Evolutionary conservation across 2,797 vertebrate genomes (phyloP).

Genomic region (Diceros bicornis): DNA sequence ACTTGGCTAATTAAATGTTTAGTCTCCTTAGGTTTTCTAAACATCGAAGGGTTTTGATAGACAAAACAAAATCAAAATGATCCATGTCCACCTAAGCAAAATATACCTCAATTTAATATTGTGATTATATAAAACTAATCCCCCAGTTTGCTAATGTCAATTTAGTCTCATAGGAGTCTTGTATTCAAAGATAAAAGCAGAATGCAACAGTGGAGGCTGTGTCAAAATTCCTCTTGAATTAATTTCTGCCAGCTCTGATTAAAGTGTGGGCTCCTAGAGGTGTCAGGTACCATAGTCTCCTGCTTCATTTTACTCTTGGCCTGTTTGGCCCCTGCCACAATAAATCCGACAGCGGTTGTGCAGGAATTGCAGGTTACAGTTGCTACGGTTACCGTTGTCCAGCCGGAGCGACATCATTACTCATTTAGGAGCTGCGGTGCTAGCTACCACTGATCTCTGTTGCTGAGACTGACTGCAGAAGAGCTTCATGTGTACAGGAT

Average conservation of each 20-base stretch:
- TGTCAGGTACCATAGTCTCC: slow-evolving; percentile 90
- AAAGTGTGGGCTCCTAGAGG: slow-evolving; percentile 88
- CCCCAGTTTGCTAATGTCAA: not conserved
- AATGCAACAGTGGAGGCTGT: slow-evolving; percentile 65
- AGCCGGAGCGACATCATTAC: slow-evolving; percentile 88
- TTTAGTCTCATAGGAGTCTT: slow-evolving; percentile 33
- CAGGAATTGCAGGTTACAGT: slow-evolving; percentile 91
- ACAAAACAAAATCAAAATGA: not conserved
- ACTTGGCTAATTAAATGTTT: slow-evolving; percentile 74
- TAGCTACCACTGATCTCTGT: slow-evolving; percentile 80
- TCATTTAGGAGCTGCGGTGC: slow-evolving; percentile 85
- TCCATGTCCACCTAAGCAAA: slow-evolving; percentile 26
- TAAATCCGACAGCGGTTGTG: slow-evolving; percentile 89
- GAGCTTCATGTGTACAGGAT: slow-evolving; percentile 14
- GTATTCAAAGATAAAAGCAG: slow-evolving; percentile 60
- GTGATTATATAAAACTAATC: not conserved
- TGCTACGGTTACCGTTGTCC: slow-evolving; percentile 93
- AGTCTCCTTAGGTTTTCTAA: slow-evolving; percentile 60
- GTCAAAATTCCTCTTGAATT: slow-evolving; percentile 89
- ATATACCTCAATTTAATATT: not conserved
- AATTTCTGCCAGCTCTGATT: slow-evolving; percentile 91
- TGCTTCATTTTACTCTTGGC: slow-evolving; percentile 90
- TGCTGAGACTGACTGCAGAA: slow-evolving; percentile 73
- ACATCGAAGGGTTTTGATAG: slow-evolving; percentile 33
- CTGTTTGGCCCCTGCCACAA: slow-evolving; percentile 90